A percentile compares a stretch with the other conserved stretches of the same genome.
Conservation (phyloP, 2,113 vertebrate species). For the Burhinus oedicnemus region DNA sequence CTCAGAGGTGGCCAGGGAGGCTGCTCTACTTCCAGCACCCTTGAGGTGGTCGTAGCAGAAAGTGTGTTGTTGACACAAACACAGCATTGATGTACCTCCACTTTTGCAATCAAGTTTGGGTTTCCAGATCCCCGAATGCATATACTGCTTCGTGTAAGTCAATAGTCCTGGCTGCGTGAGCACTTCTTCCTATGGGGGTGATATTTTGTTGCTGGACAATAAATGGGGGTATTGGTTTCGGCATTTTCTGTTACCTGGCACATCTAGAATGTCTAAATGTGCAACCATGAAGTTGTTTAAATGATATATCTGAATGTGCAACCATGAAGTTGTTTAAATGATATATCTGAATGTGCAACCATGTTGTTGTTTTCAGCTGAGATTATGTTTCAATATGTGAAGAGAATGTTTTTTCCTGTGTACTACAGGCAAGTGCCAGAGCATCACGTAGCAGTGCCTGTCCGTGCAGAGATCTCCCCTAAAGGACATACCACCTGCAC, state of each 20-base stretch:
- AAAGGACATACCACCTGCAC: not conserved
- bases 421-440: not conserved
- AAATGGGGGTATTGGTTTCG: fast-evolving
- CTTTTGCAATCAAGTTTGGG: not conserved
- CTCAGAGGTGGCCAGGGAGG: fast-evolving
- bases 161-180: fast-evolving
- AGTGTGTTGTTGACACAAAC: fast-evolving
- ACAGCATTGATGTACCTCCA: fast-evolving
- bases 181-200: fast-evolving
- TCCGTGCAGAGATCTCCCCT: not conserved
- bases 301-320: not conserved
- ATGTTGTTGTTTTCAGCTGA: not conserved
- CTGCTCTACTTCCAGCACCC: not conserved
- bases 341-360: too few relatives aligned
- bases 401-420: not conserved
- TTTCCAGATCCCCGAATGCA: not conserved
- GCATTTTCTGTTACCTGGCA: not conserved
- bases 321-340: not conserved
- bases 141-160: fast-evolving
- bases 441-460: not conserved
- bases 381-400: too few relatives aligned
- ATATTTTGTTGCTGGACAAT: not conserved
- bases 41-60: not conserved
- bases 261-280: not conserved
- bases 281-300: not conserved